phyloP scores from a whole-genome alignment of 2,797 vertebrate genomes.

The Gila robusta region DNA sequence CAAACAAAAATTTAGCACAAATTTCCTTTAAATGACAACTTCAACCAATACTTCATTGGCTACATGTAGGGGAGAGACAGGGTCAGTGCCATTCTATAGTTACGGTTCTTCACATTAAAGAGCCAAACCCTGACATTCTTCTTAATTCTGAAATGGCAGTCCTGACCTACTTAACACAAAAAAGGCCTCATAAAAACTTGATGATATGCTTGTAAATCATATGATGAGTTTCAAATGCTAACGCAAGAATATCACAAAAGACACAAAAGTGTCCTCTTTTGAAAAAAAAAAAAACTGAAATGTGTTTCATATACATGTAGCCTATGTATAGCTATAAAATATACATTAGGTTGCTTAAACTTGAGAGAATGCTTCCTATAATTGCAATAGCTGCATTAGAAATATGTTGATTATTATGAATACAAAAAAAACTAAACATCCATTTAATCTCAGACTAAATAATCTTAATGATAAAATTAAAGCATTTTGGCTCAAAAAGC shows the following conservation, averaged over 20 bases:
- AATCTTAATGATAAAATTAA: not conserved
- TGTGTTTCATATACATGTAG: constrained; percentile 1
- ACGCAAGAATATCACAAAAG: not conserved
- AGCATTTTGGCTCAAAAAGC: not conserved
- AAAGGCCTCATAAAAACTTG: constrained; percentile 80
- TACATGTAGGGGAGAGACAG: constrained; percentile 67
- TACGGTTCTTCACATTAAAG: constrained; percentile 60
- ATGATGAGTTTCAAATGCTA: not conserved
- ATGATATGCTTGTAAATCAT: constrained; percentile 73
- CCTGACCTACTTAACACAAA: constrained; percentile 81
- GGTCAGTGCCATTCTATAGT: constrained; percentile 67
- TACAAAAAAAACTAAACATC: not conserved
- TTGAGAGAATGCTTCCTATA: not conserved
- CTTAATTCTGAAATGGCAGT: constrained; percentile 78
- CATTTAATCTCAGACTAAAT: not conserved
- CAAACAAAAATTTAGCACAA: constrained; percentile 30
- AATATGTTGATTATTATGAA: not conserved
- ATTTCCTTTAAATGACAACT: constrained; percentile 12
- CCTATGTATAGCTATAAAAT: not conserved
- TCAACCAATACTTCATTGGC: constrained; percentile 37
- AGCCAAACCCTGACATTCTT: constrained; percentile 68
- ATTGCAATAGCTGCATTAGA: not conserved
- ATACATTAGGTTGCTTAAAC: not conserved
- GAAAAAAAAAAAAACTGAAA: not conserved
- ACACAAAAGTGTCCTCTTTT: not conserved